Evolutionary conservation across 2,888 invertebrate genomes (phyloP), one percentile per base, ranked within the genome.

Genomic region (Polia nebulosa): DNA sequence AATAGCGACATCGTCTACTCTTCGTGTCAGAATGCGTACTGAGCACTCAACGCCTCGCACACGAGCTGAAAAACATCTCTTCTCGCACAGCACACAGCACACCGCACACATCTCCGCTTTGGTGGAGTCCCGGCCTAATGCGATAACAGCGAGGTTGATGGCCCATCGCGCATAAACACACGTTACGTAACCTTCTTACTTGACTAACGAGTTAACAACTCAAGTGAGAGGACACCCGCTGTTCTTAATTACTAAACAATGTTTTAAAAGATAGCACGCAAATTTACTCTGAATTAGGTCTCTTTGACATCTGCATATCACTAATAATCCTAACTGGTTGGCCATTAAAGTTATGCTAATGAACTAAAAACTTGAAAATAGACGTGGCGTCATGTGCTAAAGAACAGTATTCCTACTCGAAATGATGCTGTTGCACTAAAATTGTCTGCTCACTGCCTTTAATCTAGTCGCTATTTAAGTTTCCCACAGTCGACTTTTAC

Each of bases 171-270:
- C 60, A 72, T 53, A 56, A 62, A 76, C 72, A 61, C 66, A 34
- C 29, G 56, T 79, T 76, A 76, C 60, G 66, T 73, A 66, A 81
- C 49, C 39, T 59, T 62, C 58, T 72, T 51, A 44, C 63, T 59
- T 68, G 61, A 66, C 66, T 55, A 60, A 73, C 76, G 58, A 78
- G 63, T 73, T 67, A 72, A 74, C 74, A 61, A 67, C 66, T 78
- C 60, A 41, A 58, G 66, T 62, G 59, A 79, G 72, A 69, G 67
- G 63, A 77, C 64, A 69, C 60, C 60, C 53, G 65, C 67, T 72
- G 61, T 64, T 75, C 64, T 66, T 61, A 63, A 58, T 67, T 47
- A 80, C 56, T 20, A 56, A 39, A 61, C 49, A 57, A 39, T 56
- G 56, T 68, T 63, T 56, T 44, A 20, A 53, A 52, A 62, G 55